phyloP scores from a whole-genome alignment of 2,113 vertebrate genomes.

The Aegotheles bennettii region DNA sequence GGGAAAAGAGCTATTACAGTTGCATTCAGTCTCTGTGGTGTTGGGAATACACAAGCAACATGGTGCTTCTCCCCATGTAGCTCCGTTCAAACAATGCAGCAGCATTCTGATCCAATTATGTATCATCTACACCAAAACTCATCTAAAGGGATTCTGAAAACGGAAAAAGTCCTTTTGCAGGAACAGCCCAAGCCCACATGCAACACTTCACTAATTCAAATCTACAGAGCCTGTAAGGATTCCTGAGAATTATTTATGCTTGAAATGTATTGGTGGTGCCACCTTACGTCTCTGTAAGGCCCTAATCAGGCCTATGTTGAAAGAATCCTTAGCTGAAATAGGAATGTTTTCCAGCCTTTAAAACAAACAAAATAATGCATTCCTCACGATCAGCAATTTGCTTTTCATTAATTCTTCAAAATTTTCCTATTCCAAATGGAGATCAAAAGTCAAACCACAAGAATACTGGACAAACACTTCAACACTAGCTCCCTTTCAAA shows the following conservation, averaged over 20 bases:
- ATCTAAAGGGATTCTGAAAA: not conserved
- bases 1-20: not conserved
- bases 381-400: not conserved
- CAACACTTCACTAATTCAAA: not conserved
- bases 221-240: not conserved
- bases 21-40: too few relatives aligned
- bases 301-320: not conserved
- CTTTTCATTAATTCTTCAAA: not conserved
- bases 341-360: not conserved
- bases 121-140: not conserved
- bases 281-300: not conserved
- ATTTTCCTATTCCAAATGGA: not conserved
- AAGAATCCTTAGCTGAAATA: not conserved
- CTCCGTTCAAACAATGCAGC: not conserved
- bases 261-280: not conserved
- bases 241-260: not conserved
- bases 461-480: constrained; percentile 33
- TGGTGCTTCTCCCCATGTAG: fast-evolving
- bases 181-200: not conserved
- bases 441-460: constrained; percentile 50
- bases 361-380: not conserved
- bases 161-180: not conserved
- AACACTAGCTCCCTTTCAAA: not conserved
- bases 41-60: not conserved
- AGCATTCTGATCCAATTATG: not conserved